Evolutionary conservation across 2,797 vertebrate genomes (phyloP).

Genomic region (Centroberyx gerrardi): DNA sequence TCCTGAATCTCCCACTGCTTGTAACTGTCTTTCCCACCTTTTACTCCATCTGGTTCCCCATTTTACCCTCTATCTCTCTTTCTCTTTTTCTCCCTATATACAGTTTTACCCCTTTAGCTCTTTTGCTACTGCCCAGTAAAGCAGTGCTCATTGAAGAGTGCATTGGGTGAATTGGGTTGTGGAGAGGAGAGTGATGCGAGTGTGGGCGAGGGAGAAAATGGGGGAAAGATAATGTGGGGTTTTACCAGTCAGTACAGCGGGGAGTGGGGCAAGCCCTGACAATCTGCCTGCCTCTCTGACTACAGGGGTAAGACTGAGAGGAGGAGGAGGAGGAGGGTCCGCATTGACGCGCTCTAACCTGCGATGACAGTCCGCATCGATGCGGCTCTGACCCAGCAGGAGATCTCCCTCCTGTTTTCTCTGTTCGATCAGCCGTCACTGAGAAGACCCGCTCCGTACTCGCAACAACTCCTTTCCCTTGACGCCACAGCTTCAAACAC

Average conservation of each 20-base stretch:
- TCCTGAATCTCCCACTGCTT: not conserved
- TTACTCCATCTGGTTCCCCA: conserved; percentile 29
- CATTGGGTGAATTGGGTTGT: conserved; percentile 65
- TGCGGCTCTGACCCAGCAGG: conserved; percentile 72
- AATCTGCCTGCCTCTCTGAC: conserved; percentile 49
- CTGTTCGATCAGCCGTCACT: conserved; percentile 72
- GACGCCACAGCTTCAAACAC: not conserved
- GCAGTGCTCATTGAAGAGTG: conserved; percentile 59
- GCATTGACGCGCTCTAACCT: conserved; percentile 67
- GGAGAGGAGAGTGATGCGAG: conserved; percentile 56
- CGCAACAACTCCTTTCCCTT: conserved; percentile 41
- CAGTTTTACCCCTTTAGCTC: conserved; percentile 29
- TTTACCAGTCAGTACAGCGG: conserved; percentile 57
- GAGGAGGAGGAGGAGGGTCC: conserved; percentile 64
- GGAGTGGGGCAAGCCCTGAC: conserved; percentile 62
- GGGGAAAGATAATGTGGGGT: conserved; percentile 31
- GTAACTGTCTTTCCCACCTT: conserved; percentile 13
- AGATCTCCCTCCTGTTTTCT: conserved; percentile 64
- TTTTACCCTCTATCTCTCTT: conserved; percentile 29
- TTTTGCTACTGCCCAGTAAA: conserved; percentile 36
- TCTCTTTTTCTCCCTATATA: conserved; percentile 16
- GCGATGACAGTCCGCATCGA: conserved; percentile 70
- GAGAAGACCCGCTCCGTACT: conserved; percentile 48
- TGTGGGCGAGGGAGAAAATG: conserved; percentile 31
- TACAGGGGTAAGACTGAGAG: conserved; percentile 47